A percentile compares a stretch with the other conserved stretches of the same genome.
Evolutionary conservation across 2,113 vertebrate genomes (phyloP).

Genomic region (Telmatochromis sp.): DNA sequence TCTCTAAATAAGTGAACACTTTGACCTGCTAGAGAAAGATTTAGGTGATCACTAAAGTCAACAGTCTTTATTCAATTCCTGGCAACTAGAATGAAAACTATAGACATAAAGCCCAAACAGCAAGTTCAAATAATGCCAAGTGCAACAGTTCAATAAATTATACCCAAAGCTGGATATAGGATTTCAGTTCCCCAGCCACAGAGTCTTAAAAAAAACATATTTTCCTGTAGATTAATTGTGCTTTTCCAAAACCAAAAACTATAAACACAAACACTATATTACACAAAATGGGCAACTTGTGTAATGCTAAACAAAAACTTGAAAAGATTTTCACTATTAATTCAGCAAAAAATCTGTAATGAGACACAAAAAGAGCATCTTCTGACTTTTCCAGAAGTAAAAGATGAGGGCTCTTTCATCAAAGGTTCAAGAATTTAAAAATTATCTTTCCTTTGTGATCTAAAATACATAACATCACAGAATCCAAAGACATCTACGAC

Average conservation of each 20-base stretch:
- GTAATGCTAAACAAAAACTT: background rate
- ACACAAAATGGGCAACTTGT: background rate
- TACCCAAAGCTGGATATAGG: background rate
- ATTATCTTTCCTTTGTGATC: background rate
- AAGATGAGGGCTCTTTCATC: background rate
- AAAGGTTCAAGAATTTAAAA: background rate
- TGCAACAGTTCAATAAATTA: background rate
- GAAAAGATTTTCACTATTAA: background rate
- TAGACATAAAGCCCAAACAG: background rate
- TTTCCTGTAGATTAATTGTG: background rate
- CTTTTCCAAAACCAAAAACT: background rate
- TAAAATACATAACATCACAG: background rate
- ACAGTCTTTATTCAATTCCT: background rate
- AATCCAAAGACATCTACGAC: background rate
- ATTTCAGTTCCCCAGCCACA: background rate
- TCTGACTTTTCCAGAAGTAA: background rate
- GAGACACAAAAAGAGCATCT: background rate
- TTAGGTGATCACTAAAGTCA: background rate
- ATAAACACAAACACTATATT: background rate
- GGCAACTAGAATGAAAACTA: background rate
- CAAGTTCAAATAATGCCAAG: background rate
- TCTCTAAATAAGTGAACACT: background rate
- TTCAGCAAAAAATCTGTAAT: background rate
- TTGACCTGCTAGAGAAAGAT: background rate
- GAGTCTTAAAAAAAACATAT: background rate